These are phyloP conservation scores for Drosophila planitibia DNA, from an alignment of 2,888 invertebrate species.

Conservation along the genomic window DNA sequence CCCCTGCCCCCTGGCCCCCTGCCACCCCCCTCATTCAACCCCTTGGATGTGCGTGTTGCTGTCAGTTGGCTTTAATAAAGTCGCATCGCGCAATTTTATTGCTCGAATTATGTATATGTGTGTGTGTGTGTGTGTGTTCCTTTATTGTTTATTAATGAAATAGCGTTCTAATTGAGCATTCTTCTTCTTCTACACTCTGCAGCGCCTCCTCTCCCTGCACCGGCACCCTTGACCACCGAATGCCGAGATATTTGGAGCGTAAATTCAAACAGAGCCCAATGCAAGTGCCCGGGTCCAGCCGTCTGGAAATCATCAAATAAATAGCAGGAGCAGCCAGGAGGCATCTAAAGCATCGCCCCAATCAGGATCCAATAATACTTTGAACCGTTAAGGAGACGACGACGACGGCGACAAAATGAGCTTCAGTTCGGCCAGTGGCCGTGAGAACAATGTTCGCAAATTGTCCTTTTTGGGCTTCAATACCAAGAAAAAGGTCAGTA, in stretches of 20 bases:
- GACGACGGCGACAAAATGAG: slow-evolving; percentile 67
- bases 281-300: slow-evolving; percentile 54
- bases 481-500: slow-evolving; percentile 86
- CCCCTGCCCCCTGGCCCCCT: background rate
- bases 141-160: slow-evolving; percentile 67
- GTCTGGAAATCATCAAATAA: slow-evolving; percentile 70
- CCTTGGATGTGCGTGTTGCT: slow-evolving; percentile 43
- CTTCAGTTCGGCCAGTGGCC: slow-evolving; percentile 83
- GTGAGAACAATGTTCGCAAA: slow-evolving; percentile 88
- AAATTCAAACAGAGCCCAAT: slow-evolving; percentile 53
- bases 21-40: background rate
- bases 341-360: background rate
- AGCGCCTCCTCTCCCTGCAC: slow-evolving; percentile 13
- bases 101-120: slow-evolving; percentile 43
- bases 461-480: slow-evolving; percentile 91
- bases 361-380: slow-evolving; percentile 8
- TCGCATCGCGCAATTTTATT: slow-evolving; percentile 69
- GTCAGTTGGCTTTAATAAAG: slow-evolving; percentile 79
- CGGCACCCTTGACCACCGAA: slow-evolving; percentile 62
- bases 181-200: slow-evolving; percentile 4
- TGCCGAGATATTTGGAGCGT: slow-evolving; percentile 81
- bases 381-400: slow-evolving; percentile 2
- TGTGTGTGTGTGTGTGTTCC: slow-evolving; percentile 27
- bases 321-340: background rate
- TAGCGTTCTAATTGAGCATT: slow-evolving; percentile 48